Evolutionary conservation across 2,888 invertebrate species (phyloP).

Genomic region (Luffia ferchaultella): DNA sequence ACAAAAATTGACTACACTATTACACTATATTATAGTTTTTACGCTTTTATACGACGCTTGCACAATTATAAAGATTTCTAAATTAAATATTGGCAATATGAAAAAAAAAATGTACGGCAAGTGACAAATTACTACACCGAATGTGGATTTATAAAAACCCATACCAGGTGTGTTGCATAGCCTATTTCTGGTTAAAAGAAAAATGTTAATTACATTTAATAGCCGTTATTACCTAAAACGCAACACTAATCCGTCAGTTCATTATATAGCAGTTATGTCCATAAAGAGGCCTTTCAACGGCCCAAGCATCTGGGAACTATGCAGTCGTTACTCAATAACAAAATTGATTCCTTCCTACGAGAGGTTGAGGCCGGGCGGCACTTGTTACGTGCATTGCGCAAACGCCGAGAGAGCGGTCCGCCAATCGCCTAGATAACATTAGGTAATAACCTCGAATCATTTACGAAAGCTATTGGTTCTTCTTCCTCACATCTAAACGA

Average conservation of each 20-base stretch:
- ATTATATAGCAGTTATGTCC: neutral
- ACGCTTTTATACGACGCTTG: neutral
- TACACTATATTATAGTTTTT: neutral
- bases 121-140: neutral
- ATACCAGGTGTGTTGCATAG: no score
- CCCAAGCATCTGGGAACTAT: neutral
- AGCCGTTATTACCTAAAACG: no score
- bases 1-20: neutral
- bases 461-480: no score
- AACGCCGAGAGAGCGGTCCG: slow-evolving; percentile 8
- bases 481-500: no score
- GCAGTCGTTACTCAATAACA: slow-evolving; percentile 7
- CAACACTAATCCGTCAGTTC: neutral
- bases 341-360: slow-evolving; percentile 14
- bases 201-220: no score
- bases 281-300: neutral
- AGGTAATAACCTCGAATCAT: slow-evolving; percentile 2
- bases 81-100: neutral
- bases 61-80: no score
- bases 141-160: no score
- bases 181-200: no score
- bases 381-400: slow-evolving; percentile 6
- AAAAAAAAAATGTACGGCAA: neutral
- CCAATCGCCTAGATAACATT: slow-evolving; percentile 7
- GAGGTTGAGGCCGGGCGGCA: slow-evolving; percentile 15